A percentile compares a stretch with the other conserved stretches of the same genome.
These are phyloP conservation scores for Pseudocheirus occidentalis DNA, from an alignment of 2,797 vertebrate species.

Conservation along the genomic window DNA sequence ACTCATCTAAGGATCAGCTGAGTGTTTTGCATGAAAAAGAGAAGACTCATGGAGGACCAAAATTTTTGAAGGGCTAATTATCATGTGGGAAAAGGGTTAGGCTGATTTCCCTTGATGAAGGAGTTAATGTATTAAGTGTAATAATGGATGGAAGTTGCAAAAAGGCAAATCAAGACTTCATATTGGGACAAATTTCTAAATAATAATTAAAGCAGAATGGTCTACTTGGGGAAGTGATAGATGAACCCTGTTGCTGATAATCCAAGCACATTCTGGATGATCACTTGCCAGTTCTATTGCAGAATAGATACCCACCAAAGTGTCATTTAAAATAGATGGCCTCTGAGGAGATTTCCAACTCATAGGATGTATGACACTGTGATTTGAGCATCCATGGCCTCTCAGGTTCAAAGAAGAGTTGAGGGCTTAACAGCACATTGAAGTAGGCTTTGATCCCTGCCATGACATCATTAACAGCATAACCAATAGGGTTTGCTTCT, in stretches of 20 bases:
- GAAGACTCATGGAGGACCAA: not conserved
- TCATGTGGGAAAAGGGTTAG: not conserved
- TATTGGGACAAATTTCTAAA: not conserved
- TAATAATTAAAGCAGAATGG: not conserved
- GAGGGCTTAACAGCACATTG: not conserved
- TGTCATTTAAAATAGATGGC: not conserved
- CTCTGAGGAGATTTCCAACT: not conserved
- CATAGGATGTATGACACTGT: not conserved
- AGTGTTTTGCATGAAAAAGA: no score
- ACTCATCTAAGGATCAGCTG: no score
- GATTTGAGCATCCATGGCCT: not conserved
- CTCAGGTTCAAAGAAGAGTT: not conserved
- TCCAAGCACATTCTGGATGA: not conserved
- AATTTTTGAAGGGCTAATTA: not conserved
- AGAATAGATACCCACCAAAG: not conserved
- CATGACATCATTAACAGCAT: not conserved
- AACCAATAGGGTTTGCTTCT: not conserved
- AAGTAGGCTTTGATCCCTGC: not conserved
- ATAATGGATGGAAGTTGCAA: not conserved
- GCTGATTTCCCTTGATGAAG: not conserved
- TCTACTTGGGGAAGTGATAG: not conserved
- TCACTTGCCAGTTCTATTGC: not conserved
- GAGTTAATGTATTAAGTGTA: not conserved
- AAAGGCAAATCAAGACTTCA: not conserved
- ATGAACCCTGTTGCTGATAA: not conserved